Percentiles rank a stretch among this genome's conserved stretches.
Evolutionary conservation across 1,140 invertebrate genomes (phyloP).

Genomic region (Spodoptera litura): DNA sequence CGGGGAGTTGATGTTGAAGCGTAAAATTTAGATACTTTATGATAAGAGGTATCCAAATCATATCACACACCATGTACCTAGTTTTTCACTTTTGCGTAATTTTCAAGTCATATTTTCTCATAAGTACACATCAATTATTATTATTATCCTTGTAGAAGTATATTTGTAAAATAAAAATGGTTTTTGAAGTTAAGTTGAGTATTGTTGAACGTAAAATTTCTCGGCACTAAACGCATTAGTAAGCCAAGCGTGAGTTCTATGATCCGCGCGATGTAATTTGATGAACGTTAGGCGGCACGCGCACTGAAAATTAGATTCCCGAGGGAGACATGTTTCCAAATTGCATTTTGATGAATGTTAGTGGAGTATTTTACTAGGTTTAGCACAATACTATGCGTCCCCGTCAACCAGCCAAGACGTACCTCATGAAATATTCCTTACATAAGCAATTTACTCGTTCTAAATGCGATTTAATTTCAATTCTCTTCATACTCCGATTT

Average conservation of each 20-base stretch:
- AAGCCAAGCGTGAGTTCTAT: not conserved
- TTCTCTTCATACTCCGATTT: not conserved
- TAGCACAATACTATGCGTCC: not conserved
- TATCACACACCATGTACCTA: no score
- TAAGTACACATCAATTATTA: no score
- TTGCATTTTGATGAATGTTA: conserved; percentile 22
- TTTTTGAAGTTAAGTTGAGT: no score
- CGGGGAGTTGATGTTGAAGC: no score
- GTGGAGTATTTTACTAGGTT: not conserved
- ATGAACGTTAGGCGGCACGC: not conserved
- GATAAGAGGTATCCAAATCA: no score
- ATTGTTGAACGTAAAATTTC: no score
- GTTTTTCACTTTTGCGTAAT: no score
- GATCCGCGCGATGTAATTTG: conserved; percentile 1
- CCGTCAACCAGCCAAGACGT: not conserved
- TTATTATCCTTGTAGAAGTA: no score
- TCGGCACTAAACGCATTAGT: not conserved
- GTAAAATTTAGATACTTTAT: no score
- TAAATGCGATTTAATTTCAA: no score
- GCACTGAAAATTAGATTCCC: conserved; percentile 1
- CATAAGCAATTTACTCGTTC: not conserved
- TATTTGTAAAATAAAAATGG: no score
- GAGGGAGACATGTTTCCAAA: conserved; percentile 6
- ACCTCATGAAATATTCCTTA: not conserved
- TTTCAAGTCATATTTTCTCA: no score